Conservation (phyloP, 2,113 vertebrate genomes). For the Sterna hirundo region DNA sequence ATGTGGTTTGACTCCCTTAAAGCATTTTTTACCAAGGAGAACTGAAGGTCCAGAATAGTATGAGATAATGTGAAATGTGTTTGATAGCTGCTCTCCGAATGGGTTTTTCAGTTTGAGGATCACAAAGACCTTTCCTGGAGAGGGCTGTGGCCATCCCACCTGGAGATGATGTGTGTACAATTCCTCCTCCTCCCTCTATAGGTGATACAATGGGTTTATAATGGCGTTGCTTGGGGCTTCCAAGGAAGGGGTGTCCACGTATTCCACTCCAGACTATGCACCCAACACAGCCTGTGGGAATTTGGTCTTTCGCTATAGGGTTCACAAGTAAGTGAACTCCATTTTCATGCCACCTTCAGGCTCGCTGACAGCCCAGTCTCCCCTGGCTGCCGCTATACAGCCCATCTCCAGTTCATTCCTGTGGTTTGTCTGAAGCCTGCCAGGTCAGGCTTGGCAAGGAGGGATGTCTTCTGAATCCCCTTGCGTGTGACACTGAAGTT, state of each 20-base stretch:
- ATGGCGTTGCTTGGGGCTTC: not conserved
- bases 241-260: too few species aligned
- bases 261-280: rapidly evolving
- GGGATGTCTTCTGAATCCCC: not conserved
- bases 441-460: not conserved
- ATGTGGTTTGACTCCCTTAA: not conserved
- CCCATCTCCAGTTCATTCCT: not conserved
- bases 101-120: not conserved
- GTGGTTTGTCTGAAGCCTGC: not conserved
- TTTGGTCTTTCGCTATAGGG: not conserved
- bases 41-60: not conserved
- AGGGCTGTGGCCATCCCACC: not conserved
- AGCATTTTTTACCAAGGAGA: not conserved
- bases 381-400: not conserved
- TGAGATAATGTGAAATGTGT: not conserved
- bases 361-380: not conserved
- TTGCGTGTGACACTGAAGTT: not conserved
- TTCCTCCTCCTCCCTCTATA: not conserved
- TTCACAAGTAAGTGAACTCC: not conserved
- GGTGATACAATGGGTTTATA: not conserved
- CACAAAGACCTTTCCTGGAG: not conserved
- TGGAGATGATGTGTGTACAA: not conserved
- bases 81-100: not conserved
- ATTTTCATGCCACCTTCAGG: not conserved
- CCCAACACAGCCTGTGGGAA: not conserved